Evolutionary conservation across 2,113 vertebrate genomes (phyloP), one percentile per base, ranked within the genome.

Genomic region (Pardalotus punctatus): DNA sequence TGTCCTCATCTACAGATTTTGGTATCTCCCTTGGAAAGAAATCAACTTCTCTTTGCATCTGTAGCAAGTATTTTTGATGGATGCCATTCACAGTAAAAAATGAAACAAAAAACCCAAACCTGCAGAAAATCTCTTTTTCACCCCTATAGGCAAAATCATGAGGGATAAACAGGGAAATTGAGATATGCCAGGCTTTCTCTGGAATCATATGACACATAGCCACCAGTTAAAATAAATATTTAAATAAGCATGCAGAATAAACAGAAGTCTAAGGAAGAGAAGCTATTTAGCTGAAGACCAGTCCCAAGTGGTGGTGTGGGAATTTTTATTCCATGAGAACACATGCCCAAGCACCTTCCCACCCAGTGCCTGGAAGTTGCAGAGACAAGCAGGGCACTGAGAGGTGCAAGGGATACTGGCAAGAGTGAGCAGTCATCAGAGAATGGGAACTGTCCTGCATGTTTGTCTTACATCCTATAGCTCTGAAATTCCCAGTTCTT

Each of bases 331-430:
- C 47, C 9, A 0, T 24, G 24, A 79, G 18, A 25, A 21, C 15
- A 33, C 6, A 3, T 48, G 64, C 12, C 50, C 9, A 4, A 77
- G 23, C 40, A 28, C 23, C 17, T 91, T 87, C 51, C 28, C 23
- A 21, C 10, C 8, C 40, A 28, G 45, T 6, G 23, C 31, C n/a
- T 57, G 35, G 36, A 1, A 3, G 61, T 0, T 54, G 50, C 17
- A 5, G 31, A 72, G 71, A 20, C 21, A 14, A 91, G 36, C 45
- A 69, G 54, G 7, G 22, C 47, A 58, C 38, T 2, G 11, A 42
- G 33, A 45, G 10, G 10, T 47, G 6, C 11, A 5, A 71, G 36
- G 28, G 35, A n/a, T 33, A 16, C 10, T 2, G 7, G 31, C 45
- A 77, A 43, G 24, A 53, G 36, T 29, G 31, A 31, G n/a, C 1